Evolutionary conservation across 2,888 invertebrate species (phyloP), one percentile per base, ranked within the genome.

Genomic region (Dicyrtoma fusca): DNA sequence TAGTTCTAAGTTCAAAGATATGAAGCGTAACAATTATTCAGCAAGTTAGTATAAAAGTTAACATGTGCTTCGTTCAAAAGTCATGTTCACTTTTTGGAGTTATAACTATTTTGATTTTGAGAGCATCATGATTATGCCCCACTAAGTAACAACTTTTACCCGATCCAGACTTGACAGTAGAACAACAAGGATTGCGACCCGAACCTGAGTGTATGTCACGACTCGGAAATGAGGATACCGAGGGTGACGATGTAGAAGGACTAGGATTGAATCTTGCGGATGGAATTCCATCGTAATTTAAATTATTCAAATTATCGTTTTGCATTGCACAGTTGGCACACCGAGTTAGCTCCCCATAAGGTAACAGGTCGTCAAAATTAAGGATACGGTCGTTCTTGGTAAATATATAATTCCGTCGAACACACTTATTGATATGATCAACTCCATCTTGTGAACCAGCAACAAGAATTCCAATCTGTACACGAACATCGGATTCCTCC

Each of bases 61-160:
- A 49, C 21, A 26, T n/a, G 10, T 59, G 13, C 25, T 25, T 1
- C 1, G 19, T 14, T 69, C 23, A 69, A 21, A 51, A 42, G 19
- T 64, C 68, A 51, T 74, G 71, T 26, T 82, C 81, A 79, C 84
- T 88, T 62, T 89, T 84, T 0, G 92, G 92, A 3, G 91, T 88
- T 71, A 93, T 92, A 74, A 92, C 89, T 72, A 93, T 88, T 84
- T 90, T 90, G 77, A 93, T 86, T 86, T 91, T 89, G 34, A 93
- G 85, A 81, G 89, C 88, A 82, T 92, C 90, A 49, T 87, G 85
- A 79, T 89, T 87, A 1, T 87, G 86, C 1, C 92, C 92, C 69
- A 91, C 86, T 65, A 92, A 84, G 80, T 88, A 90, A 4, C 85
- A 82, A 69, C 84, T 83, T 81, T 82, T 62, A 76, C 49, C 64